Evolutionary conservation across 2,888 invertebrate species (phyloP).

Genomic region (Limnephilus marmoratus): DNA sequence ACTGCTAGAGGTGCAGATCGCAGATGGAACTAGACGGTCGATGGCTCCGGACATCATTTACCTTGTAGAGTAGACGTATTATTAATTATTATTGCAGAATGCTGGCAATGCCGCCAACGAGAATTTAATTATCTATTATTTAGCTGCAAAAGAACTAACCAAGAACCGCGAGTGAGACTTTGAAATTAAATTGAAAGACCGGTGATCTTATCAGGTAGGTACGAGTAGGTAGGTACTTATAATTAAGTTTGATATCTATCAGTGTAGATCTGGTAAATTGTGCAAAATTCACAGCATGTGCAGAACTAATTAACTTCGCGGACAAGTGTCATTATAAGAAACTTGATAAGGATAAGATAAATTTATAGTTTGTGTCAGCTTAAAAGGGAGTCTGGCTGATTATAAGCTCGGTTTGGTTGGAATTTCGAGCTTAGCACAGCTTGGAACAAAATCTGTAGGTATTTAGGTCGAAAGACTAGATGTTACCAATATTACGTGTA

Average conservation of each 20-base stretch:
- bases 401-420: too few species aligned
- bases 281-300: too few species aligned
- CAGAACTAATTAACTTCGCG: too few species aligned
- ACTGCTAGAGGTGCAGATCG: background rate
- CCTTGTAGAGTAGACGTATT: background rate
- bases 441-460: too few species aligned
- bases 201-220: background rate
- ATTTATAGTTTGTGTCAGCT: too few species aligned
- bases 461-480: too few species aligned
- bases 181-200: background rate
- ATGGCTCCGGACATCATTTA: background rate
- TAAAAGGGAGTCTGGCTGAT: too few species aligned
- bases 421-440: too few species aligned
- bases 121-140: background rate
- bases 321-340: too few species aligned
- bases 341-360: too few species aligned
- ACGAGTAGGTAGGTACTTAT: background rate
- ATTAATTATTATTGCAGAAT: background rate
- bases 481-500: too few species aligned
- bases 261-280: too few species aligned
- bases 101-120: background rate
- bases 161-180: background rate
- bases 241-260: background rate
- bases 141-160: background rate
- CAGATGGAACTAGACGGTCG: background rate